phyloP scores from a whole-genome alignment of 2,888 invertebrate genomes.

The Cepaea hortensis region DNA sequence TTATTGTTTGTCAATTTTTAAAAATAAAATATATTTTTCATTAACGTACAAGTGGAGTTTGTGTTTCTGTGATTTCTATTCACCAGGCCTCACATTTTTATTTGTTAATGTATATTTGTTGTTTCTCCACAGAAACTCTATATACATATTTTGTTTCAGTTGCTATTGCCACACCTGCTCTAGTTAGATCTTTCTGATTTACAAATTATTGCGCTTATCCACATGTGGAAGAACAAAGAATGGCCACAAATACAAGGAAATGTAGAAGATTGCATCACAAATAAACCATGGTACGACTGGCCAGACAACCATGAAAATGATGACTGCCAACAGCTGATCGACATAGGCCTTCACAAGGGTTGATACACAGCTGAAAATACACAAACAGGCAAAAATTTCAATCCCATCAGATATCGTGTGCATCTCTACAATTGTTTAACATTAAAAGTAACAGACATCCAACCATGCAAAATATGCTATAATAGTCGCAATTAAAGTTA shows the following conservation, averaged over 20 bases:
- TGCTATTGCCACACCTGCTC: too few relatives aligned
- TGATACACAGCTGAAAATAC: conserved; percentile 54
- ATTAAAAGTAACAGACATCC: not conserved
- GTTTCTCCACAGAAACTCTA: too few relatives aligned
- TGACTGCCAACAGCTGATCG: conserved; percentile 56
- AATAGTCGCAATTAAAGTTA: too few relatives aligned
- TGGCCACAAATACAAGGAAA: conserved; percentile 63
- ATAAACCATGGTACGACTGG: conserved; percentile 65
- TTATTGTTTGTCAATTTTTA: too few relatives aligned
- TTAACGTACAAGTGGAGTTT: too few relatives aligned
- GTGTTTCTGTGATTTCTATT: too few relatives aligned
- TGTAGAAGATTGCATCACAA: conserved; percentile 66
- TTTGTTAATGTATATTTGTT: too few relatives aligned
- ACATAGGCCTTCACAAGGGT: conserved; percentile 52
- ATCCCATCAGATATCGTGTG: not conserved
- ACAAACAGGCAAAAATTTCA: conserved; percentile 36
- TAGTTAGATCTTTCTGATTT: too few relatives aligned
- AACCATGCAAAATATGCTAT: too few relatives aligned
- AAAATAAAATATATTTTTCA: too few relatives aligned
- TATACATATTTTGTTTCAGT: too few relatives aligned
- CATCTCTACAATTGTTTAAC: not conserved
- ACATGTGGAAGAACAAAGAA: conserved; percentile 25
- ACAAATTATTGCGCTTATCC: not conserved
- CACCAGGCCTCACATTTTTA: too few relatives aligned
- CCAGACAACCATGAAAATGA: conserved; percentile 62